Percentiles rank a stretch among this genome's conserved stretches.
Conservation (phyloP, 2,888 invertebrate species). For the Xestia sexstrigata region DNA sequence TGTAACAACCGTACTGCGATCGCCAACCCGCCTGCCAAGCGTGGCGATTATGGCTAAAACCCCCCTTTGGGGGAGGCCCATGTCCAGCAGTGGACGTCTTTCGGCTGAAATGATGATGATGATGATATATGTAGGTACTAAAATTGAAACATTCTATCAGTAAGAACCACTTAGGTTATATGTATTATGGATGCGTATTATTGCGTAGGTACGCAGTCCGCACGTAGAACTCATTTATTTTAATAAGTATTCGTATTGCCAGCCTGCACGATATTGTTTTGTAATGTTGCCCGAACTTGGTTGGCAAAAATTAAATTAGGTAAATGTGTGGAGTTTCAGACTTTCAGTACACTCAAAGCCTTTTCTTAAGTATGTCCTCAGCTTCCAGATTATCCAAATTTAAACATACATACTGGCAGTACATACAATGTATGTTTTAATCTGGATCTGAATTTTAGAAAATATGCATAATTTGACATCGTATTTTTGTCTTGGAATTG, state of each 20-base stretch:
- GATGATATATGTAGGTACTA: not conserved
- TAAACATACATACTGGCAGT: too few species aligned
- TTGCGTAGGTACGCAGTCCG: too few species aligned
- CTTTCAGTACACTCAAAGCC: conserved; percentile 30
- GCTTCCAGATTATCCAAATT: too few species aligned
- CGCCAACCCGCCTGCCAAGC: too few species aligned
- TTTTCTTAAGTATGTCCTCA: too few species aligned
- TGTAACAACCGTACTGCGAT: too few species aligned
- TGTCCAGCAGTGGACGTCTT: too few species aligned
- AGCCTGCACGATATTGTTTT: conserved; percentile 47
- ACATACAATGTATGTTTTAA: not conserved
- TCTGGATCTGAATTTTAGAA: not conserved
- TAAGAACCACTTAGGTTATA: not conserved
- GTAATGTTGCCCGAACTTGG: conserved; percentile 41
- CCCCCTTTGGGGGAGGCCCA: too few species aligned
- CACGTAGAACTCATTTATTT: conserved; percentile 48
- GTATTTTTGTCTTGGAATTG: not conserved
- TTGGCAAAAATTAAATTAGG: conserved; percentile 69
- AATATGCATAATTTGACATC: not conserved
- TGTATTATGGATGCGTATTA: conserved; percentile 8
- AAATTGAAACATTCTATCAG: conserved; percentile 8
- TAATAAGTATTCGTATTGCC: conserved; percentile 45
- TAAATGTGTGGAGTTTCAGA: conserved; percentile 57
- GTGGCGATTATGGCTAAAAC: too few species aligned
- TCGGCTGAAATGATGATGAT: too few species aligned